Conservation (phyloP, 2,797 vertebrate species). For the Sebastes aleutianus region DNA sequence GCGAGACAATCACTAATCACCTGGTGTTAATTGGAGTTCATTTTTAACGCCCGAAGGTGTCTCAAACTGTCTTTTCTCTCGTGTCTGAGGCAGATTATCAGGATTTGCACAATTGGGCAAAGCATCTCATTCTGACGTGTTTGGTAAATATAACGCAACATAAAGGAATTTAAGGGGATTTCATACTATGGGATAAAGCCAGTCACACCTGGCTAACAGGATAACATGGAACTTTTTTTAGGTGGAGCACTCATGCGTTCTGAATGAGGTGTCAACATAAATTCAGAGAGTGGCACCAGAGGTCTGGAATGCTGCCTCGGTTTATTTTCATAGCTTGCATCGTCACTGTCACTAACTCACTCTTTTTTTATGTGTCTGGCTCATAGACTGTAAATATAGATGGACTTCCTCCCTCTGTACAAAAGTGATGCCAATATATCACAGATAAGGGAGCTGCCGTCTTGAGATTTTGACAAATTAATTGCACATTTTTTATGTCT, state of each 20-base stretch:
- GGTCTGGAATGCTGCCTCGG: conserved; percentile 35
- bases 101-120: conserved; percentile 55
- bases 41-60: conserved; percentile 13
- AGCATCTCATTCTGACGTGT: conserved; percentile 33
- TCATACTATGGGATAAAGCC: conserved; percentile 5
- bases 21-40: conserved; percentile 49
- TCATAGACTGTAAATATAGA: no score
- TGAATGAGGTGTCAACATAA: conserved; percentile 9
- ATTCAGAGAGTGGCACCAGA: conserved; percentile 26
- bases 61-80: conserved; percentile 16
- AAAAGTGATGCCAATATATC: no score
- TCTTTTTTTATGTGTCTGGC: neutral
- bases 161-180: conserved; percentile 42
- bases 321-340: conserved; percentile 51
- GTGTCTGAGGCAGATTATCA: conserved; percentile 38
- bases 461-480: no score
- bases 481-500: no score
- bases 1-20: conserved; percentile 58
- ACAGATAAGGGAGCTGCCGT: no score
- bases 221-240: conserved; percentile 41
- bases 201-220: conserved; percentile 40
- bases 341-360: conserved; percentile 1
- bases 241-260: neutral
- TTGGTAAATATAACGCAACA: conserved; percentile 20
- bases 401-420: no score